Base-by-base conservation (phyloP, 1,140 invertebrate genomes). In the Musca domestica region DNA sequence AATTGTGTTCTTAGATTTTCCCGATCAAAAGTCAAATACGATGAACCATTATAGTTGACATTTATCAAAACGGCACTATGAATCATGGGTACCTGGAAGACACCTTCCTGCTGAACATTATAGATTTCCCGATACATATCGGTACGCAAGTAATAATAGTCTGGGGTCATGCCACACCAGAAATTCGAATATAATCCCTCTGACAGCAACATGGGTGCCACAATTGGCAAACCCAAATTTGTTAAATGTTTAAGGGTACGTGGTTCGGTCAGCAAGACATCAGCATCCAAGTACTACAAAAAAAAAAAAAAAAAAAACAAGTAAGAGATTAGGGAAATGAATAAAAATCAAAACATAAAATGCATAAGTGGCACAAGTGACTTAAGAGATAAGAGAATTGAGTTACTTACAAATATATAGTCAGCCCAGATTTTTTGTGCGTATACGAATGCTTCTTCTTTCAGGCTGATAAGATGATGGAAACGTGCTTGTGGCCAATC, bases 151-250 rank as follows among this genome's bases (percentile, higher is more conserved):
- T 98, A 98, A 80, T 97, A 98, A 81, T 92, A 95, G 69, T 94
- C 85, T 4, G 88, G 82, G 1, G 89, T 89, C 92, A 98, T 96
- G 12, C 92, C 95, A 74, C 92, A 86, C 96, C 96, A 99, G 83
- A 95, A 98, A 81, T 98, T 98, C 17, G 95, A 95, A 82, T 98
- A 98, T 27, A 94, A 83, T 19, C 92, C 90, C 75, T 94, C 90
- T 0, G 94, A 93, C 69, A 89, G 86, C 6, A 98, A 81, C 88
- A 97, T 90, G 15, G 96, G 96, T 0, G 94, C 91, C 3, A 91
- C 86, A 22, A 94, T 80, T 3, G 85, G 82, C 14, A 88, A 72
- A 30, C 88, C 83, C 71, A 92, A 90, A 14, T 78, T 81, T 7
- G 96, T 88, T 0, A 98, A 81, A 47, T 86, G 71, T 49, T 85